Conservation (phyloP, 2,888 invertebrate genomes). For the Invenusta paracnida region DNA sequence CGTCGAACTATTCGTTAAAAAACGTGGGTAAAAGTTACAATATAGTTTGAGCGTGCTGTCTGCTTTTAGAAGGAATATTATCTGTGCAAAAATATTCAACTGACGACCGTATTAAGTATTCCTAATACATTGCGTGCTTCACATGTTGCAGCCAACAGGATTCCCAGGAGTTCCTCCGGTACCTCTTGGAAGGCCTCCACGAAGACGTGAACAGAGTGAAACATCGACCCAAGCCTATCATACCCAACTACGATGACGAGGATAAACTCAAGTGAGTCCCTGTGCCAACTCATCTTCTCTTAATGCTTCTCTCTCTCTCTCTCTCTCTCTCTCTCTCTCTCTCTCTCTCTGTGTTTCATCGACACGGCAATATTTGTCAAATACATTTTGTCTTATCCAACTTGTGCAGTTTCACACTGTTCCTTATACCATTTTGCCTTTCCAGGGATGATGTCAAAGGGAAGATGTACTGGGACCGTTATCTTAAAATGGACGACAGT, state of each 20-base stretch:
- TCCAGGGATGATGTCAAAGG: constrained; percentile 76
- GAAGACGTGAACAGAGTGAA: constrained; percentile 70
- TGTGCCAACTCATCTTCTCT: background rate
- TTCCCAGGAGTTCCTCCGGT: constrained; percentile 81
- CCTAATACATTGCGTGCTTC: background rate
- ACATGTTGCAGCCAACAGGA: constrained; percentile 71
- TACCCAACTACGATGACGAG: background rate
- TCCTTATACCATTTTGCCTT: constrained; percentile 55
- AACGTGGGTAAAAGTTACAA: too few relatives aligned
- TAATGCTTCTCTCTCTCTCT: background rate
- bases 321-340: constrained; percentile 1
- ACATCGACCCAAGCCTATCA: background rate
- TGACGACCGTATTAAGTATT: too few relatives aligned
- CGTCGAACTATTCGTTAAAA: too few relatives aligned
- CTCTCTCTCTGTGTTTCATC: background rate
- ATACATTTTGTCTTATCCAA: too few relatives aligned
- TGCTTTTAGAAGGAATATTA: too few relatives aligned
- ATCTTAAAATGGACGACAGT: too few relatives aligned
- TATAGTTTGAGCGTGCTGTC: too few relatives aligned
- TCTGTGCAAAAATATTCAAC: too few relatives aligned
- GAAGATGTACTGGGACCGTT: constrained; percentile 78
- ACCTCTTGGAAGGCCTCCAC: constrained; percentile 80
- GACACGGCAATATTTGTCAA: background rate
- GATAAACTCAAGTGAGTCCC: background rate
- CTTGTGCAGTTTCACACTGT: too few relatives aligned